These are phyloP conservation scores for Hipparchia semele DNA, from an alignment of 2,888 invertebrate genomes.

Conservation along the genomic window DNA sequence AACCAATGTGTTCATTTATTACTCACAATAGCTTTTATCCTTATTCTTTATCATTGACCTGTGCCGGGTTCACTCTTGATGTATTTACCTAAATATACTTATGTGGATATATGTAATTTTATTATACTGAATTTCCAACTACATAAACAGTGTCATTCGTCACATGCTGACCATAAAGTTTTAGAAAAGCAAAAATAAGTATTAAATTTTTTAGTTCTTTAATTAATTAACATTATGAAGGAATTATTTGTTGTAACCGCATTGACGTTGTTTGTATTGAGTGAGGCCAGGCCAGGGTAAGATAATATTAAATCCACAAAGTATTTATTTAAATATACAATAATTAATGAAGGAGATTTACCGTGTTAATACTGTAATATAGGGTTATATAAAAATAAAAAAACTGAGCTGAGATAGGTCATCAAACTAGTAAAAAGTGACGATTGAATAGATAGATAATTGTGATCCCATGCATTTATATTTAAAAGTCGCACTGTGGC, in stretches of 20 bases:
- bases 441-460: too few species aligned
- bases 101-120: not conserved
- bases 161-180: not conserved
- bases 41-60: conserved; percentile 17
- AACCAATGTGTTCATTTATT: not conserved
- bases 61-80: not conserved
- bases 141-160: conserved; percentile 3
- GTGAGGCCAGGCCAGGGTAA: conserved; percentile 18
- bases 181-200: not conserved
- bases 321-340: too few species aligned
- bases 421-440: too few species aligned
- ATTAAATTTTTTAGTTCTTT: not conserved
- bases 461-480: too few species aligned
- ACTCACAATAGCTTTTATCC: not conserved
- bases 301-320: not conserved
- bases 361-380: too few species aligned
- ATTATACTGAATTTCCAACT: not conserved
- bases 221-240: not conserved
- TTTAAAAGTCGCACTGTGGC: too few species aligned
- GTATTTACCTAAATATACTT: not conserved
- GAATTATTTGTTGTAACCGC: not conserved
- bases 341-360: too few species aligned
- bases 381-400: too few species aligned
- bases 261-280: conserved; percentile 1
- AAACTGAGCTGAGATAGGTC: too few species aligned